Percentiles rank a stretch among this genome's conserved stretches.
phyloP scores from a whole-genome alignment of 2,113 vertebrate species.

The Tupaia chinensis region DNA sequence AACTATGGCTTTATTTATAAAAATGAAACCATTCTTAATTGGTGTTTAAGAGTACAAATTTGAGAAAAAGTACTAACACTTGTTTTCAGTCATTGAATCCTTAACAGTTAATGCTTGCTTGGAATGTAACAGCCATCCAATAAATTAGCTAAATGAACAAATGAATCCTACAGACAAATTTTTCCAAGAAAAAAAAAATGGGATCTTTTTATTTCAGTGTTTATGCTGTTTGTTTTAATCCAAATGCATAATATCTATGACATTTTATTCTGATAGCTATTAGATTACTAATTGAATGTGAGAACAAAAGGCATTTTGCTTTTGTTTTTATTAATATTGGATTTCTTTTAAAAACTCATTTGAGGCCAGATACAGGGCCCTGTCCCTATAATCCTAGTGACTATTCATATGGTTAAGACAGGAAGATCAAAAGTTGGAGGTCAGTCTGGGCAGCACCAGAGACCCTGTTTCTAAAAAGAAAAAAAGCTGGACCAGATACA shows the following conservation, averaged over 20 bases:
- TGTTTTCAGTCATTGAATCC: background rate
- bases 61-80: background rate
- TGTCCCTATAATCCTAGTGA: too few species aligned
- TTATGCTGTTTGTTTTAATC: slow-evolving; percentile 11
- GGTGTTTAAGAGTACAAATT: background rate
- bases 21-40: background rate
- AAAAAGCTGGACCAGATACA: too few species aligned
- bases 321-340: slow-evolving; percentile 17
- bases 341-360: slow-evolving; percentile 3
- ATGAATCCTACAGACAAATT: background rate
- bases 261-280: slow-evolving; percentile 53
- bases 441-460: too few species aligned
- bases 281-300: slow-evolving; percentile 43
- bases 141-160: background rate
- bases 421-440: too few species aligned
- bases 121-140: background rate
- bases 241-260: slow-evolving; percentile 33
- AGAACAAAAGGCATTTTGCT: background rate
- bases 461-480: too few species aligned
- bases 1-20: slow-evolving; percentile 17
- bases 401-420: too few species aligned
- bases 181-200: background rate
- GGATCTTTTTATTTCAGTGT: slow-evolving; percentile 10
- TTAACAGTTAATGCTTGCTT: background rate
- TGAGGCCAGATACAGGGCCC: background rate